Evolutionary conservation across 2,888 invertebrate genomes (phyloP), one percentile per base, ranked within the genome.

Genomic region (Luperina nickerlii): DNA sequence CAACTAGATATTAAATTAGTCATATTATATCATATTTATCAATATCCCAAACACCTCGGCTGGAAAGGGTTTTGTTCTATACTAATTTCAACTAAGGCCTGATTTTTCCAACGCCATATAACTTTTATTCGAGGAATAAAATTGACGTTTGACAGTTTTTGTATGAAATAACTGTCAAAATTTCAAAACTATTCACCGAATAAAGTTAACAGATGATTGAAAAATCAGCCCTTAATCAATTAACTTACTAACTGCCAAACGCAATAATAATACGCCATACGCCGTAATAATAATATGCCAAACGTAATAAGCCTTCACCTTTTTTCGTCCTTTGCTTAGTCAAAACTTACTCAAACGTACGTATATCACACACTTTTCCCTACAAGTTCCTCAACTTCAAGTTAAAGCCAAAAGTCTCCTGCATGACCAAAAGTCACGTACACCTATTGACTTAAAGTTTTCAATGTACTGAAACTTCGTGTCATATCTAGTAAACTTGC

Each of bases 381-480:
- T 54, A 54, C 32, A 48, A 76, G 67, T 71, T 75, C 54, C n/a
- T 38, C 24, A 85, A 74, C 71, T 84, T 74, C 0, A 66, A 63
- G 69, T 60, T 42, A n/a, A 80, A 84, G 72, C 54, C 74, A 74
- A 76, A 85, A 87, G 87, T 87, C 84, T n/a, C 60, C 24, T 45
- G 38, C 69, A 66, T n/a, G 66, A 74, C 60, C 72, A 63, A 75
- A 67, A 84, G 85, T 80, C 85, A 79, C 80, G 87, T 88, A 60
- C 84, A 51, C 15, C 63, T 84, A 82, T 86, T 79, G 87, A 79
- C 73, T 86, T 82, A 69, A 79, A 81, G 78, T 84, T 87, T 86
- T 83, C 86, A 77, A 74, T 81, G 45, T 81, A 65, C 69, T 65
- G 42, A 74, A 71, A 87, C 42, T 80, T 75, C 45, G 48, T 73